phyloP scores from a whole-genome alignment of 2,113 vertebrate genomes.

The Scopus umbretta region DNA sequence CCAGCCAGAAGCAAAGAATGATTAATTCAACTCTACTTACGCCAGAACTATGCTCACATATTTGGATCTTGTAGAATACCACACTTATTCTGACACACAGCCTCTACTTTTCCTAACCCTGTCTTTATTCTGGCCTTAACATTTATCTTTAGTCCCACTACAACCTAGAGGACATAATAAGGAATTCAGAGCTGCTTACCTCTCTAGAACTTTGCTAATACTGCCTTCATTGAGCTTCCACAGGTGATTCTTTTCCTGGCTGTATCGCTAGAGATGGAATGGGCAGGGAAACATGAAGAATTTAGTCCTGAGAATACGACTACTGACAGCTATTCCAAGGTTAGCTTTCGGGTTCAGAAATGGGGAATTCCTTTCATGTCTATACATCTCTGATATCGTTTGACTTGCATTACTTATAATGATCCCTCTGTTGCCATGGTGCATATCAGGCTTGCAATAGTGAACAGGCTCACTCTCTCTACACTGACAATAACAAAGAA shows the following conservation, averaged over 20 bases:
- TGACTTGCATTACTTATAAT: neutral
- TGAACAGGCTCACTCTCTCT: neutral
- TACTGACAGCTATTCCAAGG: neutral
- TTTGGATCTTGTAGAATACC: neutral
- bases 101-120: neutral
- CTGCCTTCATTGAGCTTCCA: neutral
- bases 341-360: neutral
- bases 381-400: neutral
- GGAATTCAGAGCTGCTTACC: neutral
- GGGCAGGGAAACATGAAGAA: neutral
- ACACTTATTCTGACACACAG: neutral
- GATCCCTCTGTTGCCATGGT: slow-evolving; percentile 20
- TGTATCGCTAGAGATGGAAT: neutral
- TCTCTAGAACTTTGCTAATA: neutral
- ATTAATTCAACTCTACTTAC: neutral
- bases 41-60: fast-evolving
- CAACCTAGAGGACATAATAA: neutral
- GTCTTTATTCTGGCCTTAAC: neutral
- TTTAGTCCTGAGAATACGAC: neutral
- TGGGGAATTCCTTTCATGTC: slow-evolving; percentile 1
- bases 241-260: neutral
- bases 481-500: neutral
- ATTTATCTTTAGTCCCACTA: neutral
- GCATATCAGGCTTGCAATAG: neutral
- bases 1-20: neutral